Percentiles rank a stretch among this genome's conserved stretches.
Evolutionary conservation across 1,140 invertebrate genomes (phyloP).

Genomic region (Pararge aegeria): DNA sequence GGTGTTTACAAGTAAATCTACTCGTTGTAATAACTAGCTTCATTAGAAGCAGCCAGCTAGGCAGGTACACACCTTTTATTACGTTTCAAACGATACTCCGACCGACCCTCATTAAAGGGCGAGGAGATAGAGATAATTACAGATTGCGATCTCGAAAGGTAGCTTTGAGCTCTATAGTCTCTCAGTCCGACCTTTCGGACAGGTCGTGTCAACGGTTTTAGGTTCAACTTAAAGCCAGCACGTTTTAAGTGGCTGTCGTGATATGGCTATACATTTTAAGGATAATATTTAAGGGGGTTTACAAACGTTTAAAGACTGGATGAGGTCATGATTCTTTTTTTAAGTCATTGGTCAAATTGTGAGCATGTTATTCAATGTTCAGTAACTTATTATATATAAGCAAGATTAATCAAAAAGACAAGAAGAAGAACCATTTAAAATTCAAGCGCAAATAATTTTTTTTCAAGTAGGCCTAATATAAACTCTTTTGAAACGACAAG

Average conservation of each 20-base stretch:
- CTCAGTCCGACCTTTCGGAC: constrained; percentile 6
- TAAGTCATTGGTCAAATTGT: too few species aligned
- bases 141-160: constrained; percentile 1
- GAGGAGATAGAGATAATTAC: constrained; percentile 2
- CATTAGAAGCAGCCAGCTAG: not conserved
- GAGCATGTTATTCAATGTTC: too few species aligned
- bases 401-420: too few species aligned
- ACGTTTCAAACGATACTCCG: not conserved
- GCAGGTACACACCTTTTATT: not conserved
- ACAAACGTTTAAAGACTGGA: too few species aligned
- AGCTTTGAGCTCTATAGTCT: not conserved
- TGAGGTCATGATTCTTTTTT: too few species aligned
- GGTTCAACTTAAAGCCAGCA: not conserved
- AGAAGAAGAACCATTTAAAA: too few species aligned
- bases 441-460: too few species aligned
- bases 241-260: not conserved
- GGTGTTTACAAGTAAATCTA: too few species aligned
- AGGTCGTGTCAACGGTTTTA: constrained; percentile 4
- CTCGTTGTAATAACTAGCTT: too few species aligned
- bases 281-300: not conserved
- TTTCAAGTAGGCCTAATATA: too few species aligned
- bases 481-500: too few species aligned
- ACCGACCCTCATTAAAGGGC: constrained; percentile 4
- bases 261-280: not conserved
- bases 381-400: too few species aligned